A percentile compares a stretch with the other conserved stretches of the same genome.
These are phyloP conservation scores for Scaptomyza cyrtandrae DNA, from an alignment of 2,888 invertebrate genomes.

Conservation along the genomic window DNA sequence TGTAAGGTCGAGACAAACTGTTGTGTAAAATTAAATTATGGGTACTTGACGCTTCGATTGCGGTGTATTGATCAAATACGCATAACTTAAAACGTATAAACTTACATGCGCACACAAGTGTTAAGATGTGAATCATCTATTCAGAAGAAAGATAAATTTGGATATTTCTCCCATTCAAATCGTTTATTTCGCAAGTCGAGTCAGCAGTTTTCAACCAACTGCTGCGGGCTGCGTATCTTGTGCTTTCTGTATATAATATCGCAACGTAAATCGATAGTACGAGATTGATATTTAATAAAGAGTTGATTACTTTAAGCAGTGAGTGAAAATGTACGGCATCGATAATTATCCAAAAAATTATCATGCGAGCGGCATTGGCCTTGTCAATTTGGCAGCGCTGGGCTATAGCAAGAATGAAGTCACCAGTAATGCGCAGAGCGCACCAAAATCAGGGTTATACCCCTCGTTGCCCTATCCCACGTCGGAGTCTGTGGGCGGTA, in stretches of 20 bases:
- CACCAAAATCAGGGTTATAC: slow-evolving; percentile 75
- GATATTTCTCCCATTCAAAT: slow-evolving; percentile 70
- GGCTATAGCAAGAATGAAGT: slow-evolving; percentile 80
- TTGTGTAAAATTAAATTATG: not conserved
- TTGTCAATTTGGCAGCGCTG: slow-evolving; percentile 82
- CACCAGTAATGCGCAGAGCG: slow-evolving; percentile 36
- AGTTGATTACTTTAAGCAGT: slow-evolving; percentile 32
- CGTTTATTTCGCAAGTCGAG: slow-evolving; percentile 59
- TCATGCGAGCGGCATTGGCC: slow-evolving; percentile 83
- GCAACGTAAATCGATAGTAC: slow-evolving; percentile 31
- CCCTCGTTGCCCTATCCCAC: slow-evolving; percentile 81
- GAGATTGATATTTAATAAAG: slow-evolving; percentile 6
- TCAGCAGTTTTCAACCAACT: slow-evolving; percentile 64
- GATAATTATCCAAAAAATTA: slow-evolving; percentile 83
- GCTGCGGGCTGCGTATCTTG: slow-evolving; percentile 37
- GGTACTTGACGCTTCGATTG: no score
- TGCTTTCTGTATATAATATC: slow-evolving; percentile 29
- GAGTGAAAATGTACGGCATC: slow-evolving; percentile 64
- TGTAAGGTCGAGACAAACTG: not conserved
- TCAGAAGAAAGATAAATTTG: slow-evolving; percentile 69
- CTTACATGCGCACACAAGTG: slow-evolving; percentile 40
- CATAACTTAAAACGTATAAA: slow-evolving; percentile 4
- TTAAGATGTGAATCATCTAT: slow-evolving; percentile 70
- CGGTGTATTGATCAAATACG: not conserved
- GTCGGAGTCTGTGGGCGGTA: slow-evolving; percentile 69